A percentile compares a stretch with the other conserved stretches of the same genome.
Evolutionary conservation across 2,888 invertebrate genomes (phyloP).

Genomic region (Cephus nigrinus): DNA sequence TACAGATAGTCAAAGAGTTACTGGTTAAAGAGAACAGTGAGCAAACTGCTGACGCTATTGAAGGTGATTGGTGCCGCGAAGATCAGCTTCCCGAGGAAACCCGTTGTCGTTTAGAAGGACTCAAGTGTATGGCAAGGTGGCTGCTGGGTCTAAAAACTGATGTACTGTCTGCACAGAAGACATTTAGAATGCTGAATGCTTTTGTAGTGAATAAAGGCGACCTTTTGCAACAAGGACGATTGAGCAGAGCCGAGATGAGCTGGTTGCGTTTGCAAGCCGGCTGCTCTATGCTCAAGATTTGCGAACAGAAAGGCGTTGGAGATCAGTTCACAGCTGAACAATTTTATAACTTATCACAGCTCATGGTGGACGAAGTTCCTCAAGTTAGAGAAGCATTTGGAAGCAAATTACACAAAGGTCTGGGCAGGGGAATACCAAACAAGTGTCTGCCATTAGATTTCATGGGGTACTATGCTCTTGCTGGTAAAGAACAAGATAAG

Average conservation of each 20-base stretch:
- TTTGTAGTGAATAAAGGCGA: constrained; percentile 95
- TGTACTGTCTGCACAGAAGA: constrained; percentile 89
- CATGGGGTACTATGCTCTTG: constrained; percentile 94
- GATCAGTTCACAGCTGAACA: constrained; percentile 95
- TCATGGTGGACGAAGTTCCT: constrained; percentile 89
- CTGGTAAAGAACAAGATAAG: constrained; percentile 88
- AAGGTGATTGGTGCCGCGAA: constrained; percentile 84
- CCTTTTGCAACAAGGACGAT: constrained; percentile 79
- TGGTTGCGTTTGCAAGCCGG: constrained; percentile 93
- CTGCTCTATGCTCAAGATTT: constrained; percentile 95
- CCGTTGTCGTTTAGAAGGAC: constrained; percentile 90
- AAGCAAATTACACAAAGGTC: constrained; percentile 91
- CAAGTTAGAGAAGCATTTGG: constrained; percentile 92
- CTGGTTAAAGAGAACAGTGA: constrained; percentile 82
- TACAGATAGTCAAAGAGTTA: constrained; percentile 91
- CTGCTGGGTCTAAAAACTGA: constrained; percentile 90
- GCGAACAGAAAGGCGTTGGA: constrained; percentile 95
- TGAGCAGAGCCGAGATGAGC: constrained; percentile 90
- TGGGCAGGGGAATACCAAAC: constrained; percentile 84
- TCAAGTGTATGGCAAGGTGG: constrained; percentile 98
- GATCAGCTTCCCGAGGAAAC: constrained; percentile 91
- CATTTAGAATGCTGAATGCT: constrained; percentile 93
- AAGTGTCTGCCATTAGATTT: constrained; percentile 95
- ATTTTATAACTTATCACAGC: constrained; percentile 91
- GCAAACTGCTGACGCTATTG: constrained; percentile 68